Conservation (phyloP, 1,140 invertebrate species). For the Saxidomus purpurata region DNA sequence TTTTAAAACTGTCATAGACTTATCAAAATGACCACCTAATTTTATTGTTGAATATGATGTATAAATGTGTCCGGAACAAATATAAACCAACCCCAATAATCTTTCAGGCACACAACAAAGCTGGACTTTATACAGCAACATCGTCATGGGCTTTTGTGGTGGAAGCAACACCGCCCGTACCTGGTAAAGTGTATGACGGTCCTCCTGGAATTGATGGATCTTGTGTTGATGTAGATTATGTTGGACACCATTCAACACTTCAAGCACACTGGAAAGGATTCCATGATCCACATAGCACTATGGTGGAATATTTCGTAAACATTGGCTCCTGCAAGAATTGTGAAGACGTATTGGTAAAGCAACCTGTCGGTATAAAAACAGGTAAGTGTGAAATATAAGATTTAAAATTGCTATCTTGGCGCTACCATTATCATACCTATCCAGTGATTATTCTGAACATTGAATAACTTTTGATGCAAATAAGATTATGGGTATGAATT, state of each 20-base stretch:
- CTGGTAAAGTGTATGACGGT: conserved; percentile 70
- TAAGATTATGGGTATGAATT: neutral
- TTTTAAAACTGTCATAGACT: no score
- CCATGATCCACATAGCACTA: conserved; percentile 55
- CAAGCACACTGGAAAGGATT: conserved; percentile 68
- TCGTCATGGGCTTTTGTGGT: conserved; percentile 52
- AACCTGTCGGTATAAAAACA: conserved; percentile 37
- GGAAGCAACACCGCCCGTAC: conserved; percentile 53
- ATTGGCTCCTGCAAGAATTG: conserved; percentile 69
- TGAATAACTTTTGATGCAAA: neutral
- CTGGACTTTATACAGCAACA: conserved; percentile 49
- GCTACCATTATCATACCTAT: no score
- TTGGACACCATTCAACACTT: neutral
- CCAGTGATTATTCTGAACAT: neutral
- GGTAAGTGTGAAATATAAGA: no score
- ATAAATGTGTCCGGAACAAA: no score
- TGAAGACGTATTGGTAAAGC: conserved; percentile 60
- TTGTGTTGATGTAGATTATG: conserved; percentile 25
- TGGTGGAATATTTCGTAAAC: conserved; percentile 55
- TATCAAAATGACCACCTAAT: no score
- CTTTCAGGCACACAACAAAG: conserved; percentile 72
- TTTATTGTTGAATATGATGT: no score
- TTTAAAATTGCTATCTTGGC: no score
- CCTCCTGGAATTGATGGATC: neutral
- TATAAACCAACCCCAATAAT: no score